Conservation (phyloP, 2,797 vertebrate species). For the Gadopsis bispinosus region DNA sequence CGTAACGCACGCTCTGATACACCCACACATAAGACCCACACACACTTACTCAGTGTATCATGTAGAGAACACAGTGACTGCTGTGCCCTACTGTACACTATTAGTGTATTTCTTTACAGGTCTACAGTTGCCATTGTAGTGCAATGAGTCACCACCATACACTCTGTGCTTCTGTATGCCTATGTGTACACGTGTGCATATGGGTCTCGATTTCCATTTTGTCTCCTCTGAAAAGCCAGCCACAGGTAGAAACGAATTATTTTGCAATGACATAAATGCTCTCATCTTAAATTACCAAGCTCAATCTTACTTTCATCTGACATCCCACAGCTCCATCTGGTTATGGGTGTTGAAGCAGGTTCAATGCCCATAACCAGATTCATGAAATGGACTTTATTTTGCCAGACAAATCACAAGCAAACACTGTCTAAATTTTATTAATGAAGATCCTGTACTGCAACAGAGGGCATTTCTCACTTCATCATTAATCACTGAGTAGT, state of each 20-base stretch:
- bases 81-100: constrained; percentile 1
- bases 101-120: constrained; percentile 2
- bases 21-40: constrained; percentile 18
- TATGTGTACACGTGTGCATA: not conserved
- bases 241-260: not conserved
- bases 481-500: constrained; percentile 21
- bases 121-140: not conserved
- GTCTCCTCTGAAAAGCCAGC: not conserved
- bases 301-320: not conserved
- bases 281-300: not conserved
- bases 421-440: constrained; percentile 7
- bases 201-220: not conserved
- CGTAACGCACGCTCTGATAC: constrained; percentile 2
- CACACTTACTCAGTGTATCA: not conserved
- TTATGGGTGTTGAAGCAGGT: not conserved
- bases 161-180: not conserved
- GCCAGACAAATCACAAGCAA: not conserved
- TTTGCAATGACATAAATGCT: constrained; percentile 1
- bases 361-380: not conserved
- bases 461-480: constrained; percentile 13
- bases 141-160: constrained; percentile 14
- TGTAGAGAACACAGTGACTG: constrained; percentile 17
- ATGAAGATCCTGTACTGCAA: constrained; percentile 18
- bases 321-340: not conserved
- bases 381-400: not conserved